Conservation (phyloP, 2,888 invertebrate species). For the Ecdyonurus torrentis region DNA sequence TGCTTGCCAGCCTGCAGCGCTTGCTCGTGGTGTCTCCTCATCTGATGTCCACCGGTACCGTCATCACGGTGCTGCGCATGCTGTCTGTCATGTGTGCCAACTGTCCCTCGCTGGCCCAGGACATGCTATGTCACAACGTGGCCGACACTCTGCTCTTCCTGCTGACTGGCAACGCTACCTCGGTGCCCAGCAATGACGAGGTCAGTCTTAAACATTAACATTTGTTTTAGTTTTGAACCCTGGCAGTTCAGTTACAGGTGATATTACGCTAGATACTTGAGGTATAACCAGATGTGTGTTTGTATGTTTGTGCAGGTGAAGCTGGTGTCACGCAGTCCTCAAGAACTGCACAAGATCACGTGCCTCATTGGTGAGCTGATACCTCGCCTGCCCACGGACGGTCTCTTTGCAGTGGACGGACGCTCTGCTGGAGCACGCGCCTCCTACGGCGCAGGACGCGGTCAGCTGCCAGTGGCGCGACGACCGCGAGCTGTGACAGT, state of each 20-base stretch:
- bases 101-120: too few species aligned
- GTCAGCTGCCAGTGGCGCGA: too few species aligned
- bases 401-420: slow-evolving; percentile 93
- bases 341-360: slow-evolving; percentile 94
- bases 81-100: slow-evolving; percentile 90
- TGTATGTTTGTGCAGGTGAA: slow-evolving; percentile 45
- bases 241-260: too few species aligned
- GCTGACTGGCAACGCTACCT: too few species aligned
- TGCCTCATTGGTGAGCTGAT: slow-evolving; percentile 93
- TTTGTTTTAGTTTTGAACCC: too few species aligned
- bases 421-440: slow-evolving; percentile 65
- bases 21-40: slow-evolving; percentile 88
- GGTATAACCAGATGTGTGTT: slow-evolving; percentile 53
- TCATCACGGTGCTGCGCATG: slow-evolving; percentile 92
- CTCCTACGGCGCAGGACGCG: too few species aligned
- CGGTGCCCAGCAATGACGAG: too few species aligned
- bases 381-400: slow-evolving; percentile 89
- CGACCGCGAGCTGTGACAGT: slow-evolving; percentile 75
- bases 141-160: too few species aligned
- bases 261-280: too few species aligned
- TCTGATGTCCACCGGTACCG: slow-evolving; percentile 86
- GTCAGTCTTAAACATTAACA: too few species aligned
- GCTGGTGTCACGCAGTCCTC: slow-evolving; percentile 77
- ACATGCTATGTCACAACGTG: slow-evolving; percentile 88
- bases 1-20: too few species aligned